Conservation (phyloP, 2,888 invertebrate species). For the Helleia helle region DNA sequence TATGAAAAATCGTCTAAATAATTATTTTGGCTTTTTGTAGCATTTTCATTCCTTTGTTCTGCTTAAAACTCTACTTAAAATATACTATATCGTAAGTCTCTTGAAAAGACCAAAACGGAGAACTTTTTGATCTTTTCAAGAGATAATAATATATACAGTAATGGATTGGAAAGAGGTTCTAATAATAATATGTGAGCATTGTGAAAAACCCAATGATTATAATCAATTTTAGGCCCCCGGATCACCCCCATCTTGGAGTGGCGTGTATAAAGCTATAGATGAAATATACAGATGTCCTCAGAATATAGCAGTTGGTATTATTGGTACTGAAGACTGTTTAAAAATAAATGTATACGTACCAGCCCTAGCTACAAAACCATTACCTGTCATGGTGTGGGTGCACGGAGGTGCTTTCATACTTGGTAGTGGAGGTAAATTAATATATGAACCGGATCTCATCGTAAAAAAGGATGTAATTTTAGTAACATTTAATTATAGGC, state of each 20-base stretch:
- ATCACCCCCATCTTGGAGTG: slow-evolving; percentile 53
- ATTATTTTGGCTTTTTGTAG: too few species aligned
- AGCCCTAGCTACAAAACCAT: slow-evolving; percentile 26
- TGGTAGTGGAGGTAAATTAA: slow-evolving; percentile 50
- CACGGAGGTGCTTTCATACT: slow-evolving; percentile 57
- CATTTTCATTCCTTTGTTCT: too few species aligned
- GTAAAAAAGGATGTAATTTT: slow-evolving; percentile 49
- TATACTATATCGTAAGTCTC: too few species aligned
- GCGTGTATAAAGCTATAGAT: slow-evolving; percentile 47
- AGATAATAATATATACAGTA: too few species aligned
- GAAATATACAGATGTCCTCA: slow-evolving; percentile 49
- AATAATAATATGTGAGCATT: too few species aligned
- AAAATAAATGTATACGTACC: slow-evolving; percentile 57
- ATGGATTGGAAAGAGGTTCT: too few species aligned
- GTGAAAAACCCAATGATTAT: too few species aligned
- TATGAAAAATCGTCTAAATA: too few species aligned
- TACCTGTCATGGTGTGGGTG: slow-evolving; percentile 58
- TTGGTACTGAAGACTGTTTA: slow-evolving; percentile 54
- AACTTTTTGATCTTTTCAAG: too few species aligned
- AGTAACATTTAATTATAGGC: slow-evolving; percentile 58
- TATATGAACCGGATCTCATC: slow-evolving; percentile 53
- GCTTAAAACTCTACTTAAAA: too few species aligned
- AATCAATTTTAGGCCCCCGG: slow-evolving; percentile 43
- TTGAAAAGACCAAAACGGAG: too few species aligned
- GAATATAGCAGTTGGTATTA: slow-evolving; percentile 26